These are phyloP conservation scores for Pelobates cultripes DNA, from an alignment of 2,797 vertebrate genomes.

Conservation along the genomic window DNA sequence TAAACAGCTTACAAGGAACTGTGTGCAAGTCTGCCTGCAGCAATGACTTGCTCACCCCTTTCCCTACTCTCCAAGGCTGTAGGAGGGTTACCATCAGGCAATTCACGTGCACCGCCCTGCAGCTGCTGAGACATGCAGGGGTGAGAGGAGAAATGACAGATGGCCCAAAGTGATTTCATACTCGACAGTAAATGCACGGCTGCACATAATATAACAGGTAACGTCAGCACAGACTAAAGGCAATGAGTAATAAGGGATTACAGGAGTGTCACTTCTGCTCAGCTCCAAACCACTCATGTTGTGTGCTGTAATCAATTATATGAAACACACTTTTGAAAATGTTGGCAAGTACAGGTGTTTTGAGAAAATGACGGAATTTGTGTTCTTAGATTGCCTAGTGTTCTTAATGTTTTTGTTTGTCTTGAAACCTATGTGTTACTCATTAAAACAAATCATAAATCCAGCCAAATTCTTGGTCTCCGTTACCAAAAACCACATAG, in stretches of 20 bases:
- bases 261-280: background rate
- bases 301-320: background rate
- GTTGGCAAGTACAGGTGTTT: background rate
- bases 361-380: background rate
- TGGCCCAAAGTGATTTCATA: conserved; percentile 21
- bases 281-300: background rate
- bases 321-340: background rate
- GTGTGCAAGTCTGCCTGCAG: conserved; percentile 19
- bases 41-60: conserved; percentile 8
- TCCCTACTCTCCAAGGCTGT: background rate
- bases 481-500: too few species aligned
- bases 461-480: too few species aligned
- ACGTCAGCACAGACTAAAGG: background rate
- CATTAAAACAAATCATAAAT: too few species aligned
- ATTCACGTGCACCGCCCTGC: conserved; percentile 14
- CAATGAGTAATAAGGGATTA: background rate
- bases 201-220: background rate
- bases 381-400: too few species aligned
- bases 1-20: conserved; percentile 15
- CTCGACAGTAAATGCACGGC: conserved; percentile 13
- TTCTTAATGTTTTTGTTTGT: too few species aligned
- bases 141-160: conserved; percentile 31
- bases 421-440: too few species aligned
- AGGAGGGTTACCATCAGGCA: conserved; percentile 12
- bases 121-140: conserved; percentile 19